phyloP scores from a whole-genome alignment of 2,888 invertebrate genomes.

The Aproaerema taeniolella region DNA sequence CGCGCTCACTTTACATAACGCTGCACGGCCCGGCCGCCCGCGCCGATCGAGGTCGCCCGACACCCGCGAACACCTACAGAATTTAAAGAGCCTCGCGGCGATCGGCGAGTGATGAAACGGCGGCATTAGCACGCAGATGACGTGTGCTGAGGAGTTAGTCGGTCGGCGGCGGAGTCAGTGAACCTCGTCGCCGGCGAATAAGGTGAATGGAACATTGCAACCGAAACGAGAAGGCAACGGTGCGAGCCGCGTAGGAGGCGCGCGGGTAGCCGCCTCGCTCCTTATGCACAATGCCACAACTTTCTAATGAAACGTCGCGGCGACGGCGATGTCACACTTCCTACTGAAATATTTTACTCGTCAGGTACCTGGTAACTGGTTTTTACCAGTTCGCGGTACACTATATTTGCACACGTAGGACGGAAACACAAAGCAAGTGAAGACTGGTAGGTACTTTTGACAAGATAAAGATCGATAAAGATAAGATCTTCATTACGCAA shows the following conservation, averaged over 20 bases:
- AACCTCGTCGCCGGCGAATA: conserved; percentile 66
- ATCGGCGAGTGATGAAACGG: conserved; percentile 58
- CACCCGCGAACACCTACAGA: conserved; percentile 57
- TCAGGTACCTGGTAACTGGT: no score
- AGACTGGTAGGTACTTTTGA: no score
- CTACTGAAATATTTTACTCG: conserved; percentile 11
- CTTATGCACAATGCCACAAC: conserved; percentile 53
- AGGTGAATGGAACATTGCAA: conserved; percentile 75
- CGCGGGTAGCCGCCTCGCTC: conserved; percentile 38
- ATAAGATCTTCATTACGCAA: no score
- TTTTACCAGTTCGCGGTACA: no score
- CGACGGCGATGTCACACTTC: conserved; percentile 23
- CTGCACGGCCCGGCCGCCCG: conserved; percentile 42
- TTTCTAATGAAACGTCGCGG: conserved; percentile 63
- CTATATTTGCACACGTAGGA: no score
- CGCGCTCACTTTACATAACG: conserved; percentile 69
- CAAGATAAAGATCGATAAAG: no score
- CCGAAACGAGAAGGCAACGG: conserved; percentile 49
- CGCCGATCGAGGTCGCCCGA: conserved; percentile 64
- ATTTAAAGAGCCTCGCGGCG: conserved; percentile 56
- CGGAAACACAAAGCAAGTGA: no score
- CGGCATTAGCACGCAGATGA: conserved; percentile 65
- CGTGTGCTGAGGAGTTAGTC: conserved; percentile 59
- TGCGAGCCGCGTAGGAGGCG: conserved; percentile 45
- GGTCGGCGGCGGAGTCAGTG: conserved; percentile 67